Evolutionary conservation across 1,140 invertebrate species (phyloP), one percentile per base, ranked within the genome.

Genomic region (Drosophila miranda): DNA sequence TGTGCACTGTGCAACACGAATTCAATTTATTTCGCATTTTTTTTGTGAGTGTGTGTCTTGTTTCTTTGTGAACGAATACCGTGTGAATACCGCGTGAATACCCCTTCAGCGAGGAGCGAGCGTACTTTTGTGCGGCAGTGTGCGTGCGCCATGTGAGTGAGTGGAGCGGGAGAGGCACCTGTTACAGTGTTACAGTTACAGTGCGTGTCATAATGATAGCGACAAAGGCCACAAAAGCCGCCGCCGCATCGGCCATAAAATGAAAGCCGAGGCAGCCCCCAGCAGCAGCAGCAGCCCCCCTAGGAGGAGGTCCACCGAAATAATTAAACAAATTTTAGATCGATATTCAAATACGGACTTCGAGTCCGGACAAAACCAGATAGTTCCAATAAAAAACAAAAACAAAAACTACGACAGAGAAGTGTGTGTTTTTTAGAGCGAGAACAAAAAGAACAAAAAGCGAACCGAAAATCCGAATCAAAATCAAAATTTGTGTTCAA

Each of bases 211-310:
- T 50, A 62, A 81, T 60, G 69, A 76, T 56, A 64, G 45, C 46
- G 62, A 51, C 61, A 74, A 57, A 13, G 34, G 34, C 11, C 48
- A 16, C 28, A 52, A 54, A 42, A 53, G 45, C 57, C 50, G 30
- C 44, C 26, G 63, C 51, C 61, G 59, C 56, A 26, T 38, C 34
- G 43, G 43, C 55, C 21, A 60, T 60, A 28, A 44, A 69, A 73
- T 38, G 84, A 83, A 83, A 81, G 66, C 69, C 86, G 86, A 86
- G 73, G 77, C 68, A 60, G 60, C 51, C 52, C 54, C 42, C 54
- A 49, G 51, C 23, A 80, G 69, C 68, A 84, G 86, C 80, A 72
- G 76, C 67, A 19, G 19, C 19, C 52, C 54, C 43, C 54, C 44
- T 45, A 70, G 61, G 77, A 51, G 71, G 63, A 87, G 67, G 45